Evolutionary conservation across 2,797 vertebrate species (phyloP), one percentile per base, ranked within the genome.

Genomic region (Syndactyla subalaris): DNA sequence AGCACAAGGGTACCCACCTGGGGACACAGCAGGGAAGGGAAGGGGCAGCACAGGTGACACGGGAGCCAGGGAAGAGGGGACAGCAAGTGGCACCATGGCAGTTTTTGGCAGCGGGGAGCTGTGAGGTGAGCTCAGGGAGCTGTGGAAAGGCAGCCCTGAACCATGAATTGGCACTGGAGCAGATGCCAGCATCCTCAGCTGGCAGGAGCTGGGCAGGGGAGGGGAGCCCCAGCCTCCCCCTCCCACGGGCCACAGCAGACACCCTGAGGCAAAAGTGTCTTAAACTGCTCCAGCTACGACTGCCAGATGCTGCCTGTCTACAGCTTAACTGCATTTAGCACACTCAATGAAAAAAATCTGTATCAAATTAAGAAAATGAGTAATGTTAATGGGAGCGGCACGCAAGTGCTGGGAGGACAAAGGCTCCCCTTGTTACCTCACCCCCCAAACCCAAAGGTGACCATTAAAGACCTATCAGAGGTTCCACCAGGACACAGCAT

Each of bases 361-460:
- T 94, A 90, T 95, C 96, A 94, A 93, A 96, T 96, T 95, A 96
- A 92, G 83, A 96, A 93, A 96, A 87, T 91, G 85, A 93, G 88
- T 95, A 88, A 95, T 71, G 86, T 68, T 95, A 91, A 94, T 85
- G 77, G 92, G 88, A 92, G 77, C 46, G 87, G 84, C 90, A 93
- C 22, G 23, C 88, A 93, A 91, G 73, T 1, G 54, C 85, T 76
- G 67, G 17, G 27, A 82, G 65, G 90, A 95, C 94, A 96, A 96
- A 95, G 91, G 83, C 90, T 93, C 74, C 79, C 48, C 94, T 92
- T 95, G 83, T 94, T 85, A 90, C 52, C 68, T 74, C 16, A 10
- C 20, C 77, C 0, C 3, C 39, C 32, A 5, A 85, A 88, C 7
- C 72, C 52, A 38, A 76, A 93, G 77, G 67, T 81, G 79, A 81